phyloP scores from a whole-genome alignment of 1,140 invertebrate genomes.

The Scaptodrosophila lebanonensis region DNA sequence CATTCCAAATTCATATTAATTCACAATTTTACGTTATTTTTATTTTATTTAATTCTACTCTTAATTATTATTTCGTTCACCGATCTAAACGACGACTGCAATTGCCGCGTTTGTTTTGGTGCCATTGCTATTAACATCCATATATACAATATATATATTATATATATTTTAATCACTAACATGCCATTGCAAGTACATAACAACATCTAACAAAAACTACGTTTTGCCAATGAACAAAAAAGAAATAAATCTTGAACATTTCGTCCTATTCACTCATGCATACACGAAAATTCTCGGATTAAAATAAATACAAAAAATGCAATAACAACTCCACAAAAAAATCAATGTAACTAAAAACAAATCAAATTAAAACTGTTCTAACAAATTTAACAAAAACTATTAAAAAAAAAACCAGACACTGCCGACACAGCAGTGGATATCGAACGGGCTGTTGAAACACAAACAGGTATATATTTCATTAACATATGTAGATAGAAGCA shows the following conservation, averaged over 20 bases:
- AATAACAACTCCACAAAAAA: neutral
- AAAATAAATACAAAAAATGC: neutral
- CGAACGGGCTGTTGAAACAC: slow-evolving; percentile 65
- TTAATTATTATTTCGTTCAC: too few relatives aligned
- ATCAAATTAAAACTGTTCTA: slow-evolving; percentile 22
- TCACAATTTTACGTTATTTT: too few relatives aligned
- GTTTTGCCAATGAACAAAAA: slow-evolving; percentile 16
- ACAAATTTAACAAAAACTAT: slow-evolving; percentile 44
- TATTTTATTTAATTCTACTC: too few relatives aligned
- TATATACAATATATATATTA: too few relatives aligned
- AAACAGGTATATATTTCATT: slow-evolving; percentile 61
- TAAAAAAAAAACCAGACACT: slow-evolving; percentile 40
- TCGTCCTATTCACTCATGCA: slow-evolving; percentile 64
- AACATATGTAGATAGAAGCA: too few relatives aligned
- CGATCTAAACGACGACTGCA: too few relatives aligned
- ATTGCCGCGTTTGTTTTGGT: slow-evolving; percentile 2
- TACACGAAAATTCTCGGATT: slow-evolving; percentile 35
- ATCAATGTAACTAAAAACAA: slow-evolving; percentile 25
- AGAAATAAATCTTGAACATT: slow-evolving; percentile 49
- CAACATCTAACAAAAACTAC: too few relatives aligned
- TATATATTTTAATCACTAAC: too few relatives aligned
- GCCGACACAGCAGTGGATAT: slow-evolving; percentile 62
- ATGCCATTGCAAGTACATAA: too few relatives aligned
- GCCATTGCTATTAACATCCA: too few relatives aligned
- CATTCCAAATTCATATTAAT: too few relatives aligned